Evolutionary conservation across 2,113 vertebrate genomes (phyloP), one percentile per base, ranked within the genome.

Genomic region (Saimiri boliviensis): DNA sequence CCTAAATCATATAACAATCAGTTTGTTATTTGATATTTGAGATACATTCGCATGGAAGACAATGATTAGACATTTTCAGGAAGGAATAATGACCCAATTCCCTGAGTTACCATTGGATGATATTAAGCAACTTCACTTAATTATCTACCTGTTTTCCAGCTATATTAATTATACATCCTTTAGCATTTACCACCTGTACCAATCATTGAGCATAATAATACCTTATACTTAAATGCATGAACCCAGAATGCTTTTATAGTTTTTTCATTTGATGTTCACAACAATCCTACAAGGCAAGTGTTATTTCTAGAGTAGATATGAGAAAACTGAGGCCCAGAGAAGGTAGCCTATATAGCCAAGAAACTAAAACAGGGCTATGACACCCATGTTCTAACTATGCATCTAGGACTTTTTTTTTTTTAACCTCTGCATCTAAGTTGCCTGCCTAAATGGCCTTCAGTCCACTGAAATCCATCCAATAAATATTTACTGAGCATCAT

Each of bases 91-190:
- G 60, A 70, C 12, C 37, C 60, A 83, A 2, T 86, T 87, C 45
- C 17, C 54, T 32, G 11, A 80, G 60, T 89, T 86, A 68, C 83
- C 8, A 8, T 79, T 93, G 54, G 23, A 70, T 74, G 70, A 42
- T 52, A 71, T 97, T 86, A 94, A 80, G 56, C 32, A 81, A 56
- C 47, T 74, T 88, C n/a, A 60, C 32, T 93, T 93, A 82, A 94
- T 94, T 81, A 96, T 95, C 58, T 80, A 52, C 40, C 87, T 96
- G 56, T 96, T 97, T 93, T 89, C 66, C 52, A 90, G 68, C 70
- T 97, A 89, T 85, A 76, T 87, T 97, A 97, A 95, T 93, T 97
- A 96, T 68, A 86, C 71, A 97, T 58, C 66, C 77, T 92, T 92
- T 86, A 95, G 32, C 56, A 87, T 73, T 95, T 83, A 92, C 86